Conservation (phyloP, 2,113 vertebrate genomes). For the Chrysemys picta region DNA sequence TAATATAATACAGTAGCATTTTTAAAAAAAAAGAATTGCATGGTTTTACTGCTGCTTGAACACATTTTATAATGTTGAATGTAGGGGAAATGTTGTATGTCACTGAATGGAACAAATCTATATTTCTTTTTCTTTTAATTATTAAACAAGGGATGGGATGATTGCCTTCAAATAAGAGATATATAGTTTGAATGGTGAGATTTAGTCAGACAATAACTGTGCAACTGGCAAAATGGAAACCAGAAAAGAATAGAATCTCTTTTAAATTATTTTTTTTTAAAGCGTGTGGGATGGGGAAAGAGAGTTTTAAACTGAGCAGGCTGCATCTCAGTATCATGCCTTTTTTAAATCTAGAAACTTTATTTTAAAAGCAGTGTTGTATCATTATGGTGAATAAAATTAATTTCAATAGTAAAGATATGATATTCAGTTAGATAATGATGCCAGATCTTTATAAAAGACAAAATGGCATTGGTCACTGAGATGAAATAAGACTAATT, state of each 20-base stretch:
- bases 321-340: background rate
- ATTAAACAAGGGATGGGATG: background rate
- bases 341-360: constrained; percentile 1
- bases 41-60: constrained; percentile 31
- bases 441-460: constrained; percentile 13
- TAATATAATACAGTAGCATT: background rate
- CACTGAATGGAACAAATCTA: constrained; percentile 37
- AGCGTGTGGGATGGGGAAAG: background rate
- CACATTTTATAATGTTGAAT: constrained; percentile 11
- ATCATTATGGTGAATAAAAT: background rate
- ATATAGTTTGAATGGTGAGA: background rate
- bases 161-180: constrained; percentile 13
- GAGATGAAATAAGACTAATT: constrained; percentile 67
- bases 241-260: background rate
- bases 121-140: constrained; percentile 1
- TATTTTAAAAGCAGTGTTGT: background rate
- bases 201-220: background rate
- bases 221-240: background rate
- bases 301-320: background rate
- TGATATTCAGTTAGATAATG: background rate
- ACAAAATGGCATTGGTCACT: constrained; percentile 19
- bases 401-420: background rate
- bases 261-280: background rate
- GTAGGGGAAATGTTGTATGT: background rate
- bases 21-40: background rate